These are phyloP conservation scores for Archocentrus centrarchus DNA, from an alignment of 2,113 vertebrate species.

Conservation along the genomic window DNA sequence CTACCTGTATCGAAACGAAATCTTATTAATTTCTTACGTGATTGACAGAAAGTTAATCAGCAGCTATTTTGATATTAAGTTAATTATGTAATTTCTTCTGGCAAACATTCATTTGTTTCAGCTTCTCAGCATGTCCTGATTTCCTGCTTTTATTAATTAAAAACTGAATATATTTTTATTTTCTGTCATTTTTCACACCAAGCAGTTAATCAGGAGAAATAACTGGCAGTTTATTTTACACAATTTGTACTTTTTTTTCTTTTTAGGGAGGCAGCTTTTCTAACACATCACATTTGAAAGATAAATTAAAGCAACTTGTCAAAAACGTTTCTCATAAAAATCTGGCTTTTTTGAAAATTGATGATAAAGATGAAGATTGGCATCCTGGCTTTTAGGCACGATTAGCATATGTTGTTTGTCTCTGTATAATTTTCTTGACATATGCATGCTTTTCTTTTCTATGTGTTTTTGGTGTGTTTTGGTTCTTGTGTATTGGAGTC, in stretches of 20 bases:
- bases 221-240: not conserved
- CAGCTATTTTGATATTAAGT: not conserved
- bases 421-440: not conserved
- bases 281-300: not conserved
- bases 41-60: not conserved
- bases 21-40: not conserved
- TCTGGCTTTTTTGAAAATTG: not conserved
- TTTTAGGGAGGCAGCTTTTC: not conserved
- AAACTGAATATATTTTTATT: not conserved
- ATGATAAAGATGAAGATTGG: not conserved
- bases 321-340: constrained; percentile 1
- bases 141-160: not conserved
- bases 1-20: not conserved
- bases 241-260: not conserved
- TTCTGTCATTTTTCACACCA: not conserved
- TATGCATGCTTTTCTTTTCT: not conserved
- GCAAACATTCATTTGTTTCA: not conserved
- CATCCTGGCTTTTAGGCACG: not conserved
- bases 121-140: not conserved
- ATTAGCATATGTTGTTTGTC: not conserved
- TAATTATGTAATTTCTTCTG: not conserved
- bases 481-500: not conserved
- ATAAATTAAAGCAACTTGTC: not conserved
- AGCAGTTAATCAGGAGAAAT: not conserved
- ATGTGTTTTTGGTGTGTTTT: constrained; percentile 1